A percentile compares a stretch with the other conserved stretches of the same genome.
phyloP scores from a whole-genome alignment of 1,140 invertebrate genomes.

The Mercenaria mercenaria region DNA sequence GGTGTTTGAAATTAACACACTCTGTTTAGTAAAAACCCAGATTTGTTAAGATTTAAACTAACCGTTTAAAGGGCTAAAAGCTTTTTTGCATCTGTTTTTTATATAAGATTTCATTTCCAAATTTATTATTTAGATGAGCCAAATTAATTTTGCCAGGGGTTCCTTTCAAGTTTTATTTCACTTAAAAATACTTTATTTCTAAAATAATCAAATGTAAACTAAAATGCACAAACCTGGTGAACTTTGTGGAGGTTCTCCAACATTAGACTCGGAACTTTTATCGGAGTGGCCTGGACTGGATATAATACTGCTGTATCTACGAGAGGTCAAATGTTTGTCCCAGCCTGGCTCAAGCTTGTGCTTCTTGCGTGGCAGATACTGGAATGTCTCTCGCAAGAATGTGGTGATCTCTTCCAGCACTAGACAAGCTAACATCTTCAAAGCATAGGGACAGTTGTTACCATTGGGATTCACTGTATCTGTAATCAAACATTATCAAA shows the following conservation, averaged over 20 bases:
- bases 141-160: too few species aligned
- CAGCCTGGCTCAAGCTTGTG: slow-evolving; percentile 77
- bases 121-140: too few species aligned
- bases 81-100: too few species aligned
- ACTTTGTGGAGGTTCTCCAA: slow-evolving; percentile 80
- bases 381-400: slow-evolving; percentile 98
- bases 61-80: too few species aligned
- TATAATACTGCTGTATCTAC: slow-evolving; percentile 85
- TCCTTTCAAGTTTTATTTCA: too few species aligned
- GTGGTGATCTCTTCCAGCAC: slow-evolving; percentile 98
- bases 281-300: slow-evolving; percentile 85
- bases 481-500: too few species aligned
- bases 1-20: too few species aligned
- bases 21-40: too few species aligned
- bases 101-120: too few species aligned
- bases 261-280: slow-evolving; percentile 83
- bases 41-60: too few species aligned
- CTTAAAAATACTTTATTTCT: too few species aligned
- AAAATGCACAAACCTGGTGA: slow-evolving; percentile 70
- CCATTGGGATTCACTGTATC: slow-evolving; percentile 95
- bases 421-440: slow-evolving; percentile 96
- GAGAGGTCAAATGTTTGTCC: slow-evolving; percentile 84
- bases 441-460: slow-evolving; percentile 95
- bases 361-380: slow-evolving; percentile 87
- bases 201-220: too few species aligned